These are phyloP conservation scores for Pocota personata DNA, from an alignment of 2,888 invertebrate species.

Conservation along the genomic window DNA sequence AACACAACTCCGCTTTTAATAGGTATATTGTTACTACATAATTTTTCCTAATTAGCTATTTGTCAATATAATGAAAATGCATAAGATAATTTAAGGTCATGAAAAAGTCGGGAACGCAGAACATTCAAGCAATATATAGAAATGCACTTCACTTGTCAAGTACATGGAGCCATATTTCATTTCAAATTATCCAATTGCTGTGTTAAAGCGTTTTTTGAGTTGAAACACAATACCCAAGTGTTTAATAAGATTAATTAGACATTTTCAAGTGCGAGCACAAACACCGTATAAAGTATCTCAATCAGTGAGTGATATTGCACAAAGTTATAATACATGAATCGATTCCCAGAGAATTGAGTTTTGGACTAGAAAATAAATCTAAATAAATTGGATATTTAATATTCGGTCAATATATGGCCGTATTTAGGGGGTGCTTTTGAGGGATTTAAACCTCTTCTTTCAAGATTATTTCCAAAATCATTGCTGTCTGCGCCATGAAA, in stretches of 20 bases:
- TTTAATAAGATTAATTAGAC: constrained; percentile 22
- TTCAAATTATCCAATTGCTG: constrained; percentile 24
- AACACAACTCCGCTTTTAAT: too few species aligned
- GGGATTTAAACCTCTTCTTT: too few species aligned
- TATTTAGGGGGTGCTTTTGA: too few species aligned
- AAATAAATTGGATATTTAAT: too few species aligned
- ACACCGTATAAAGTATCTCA: not conserved
- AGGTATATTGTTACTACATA: too few species aligned
- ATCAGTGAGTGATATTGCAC: not conserved
- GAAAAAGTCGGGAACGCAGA: not conserved
- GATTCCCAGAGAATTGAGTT: not conserved
- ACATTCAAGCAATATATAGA: not conserved
- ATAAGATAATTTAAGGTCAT: not conserved
- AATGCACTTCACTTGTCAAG: constrained; percentile 10
- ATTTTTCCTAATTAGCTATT: not conserved
- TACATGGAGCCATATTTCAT: not conserved
- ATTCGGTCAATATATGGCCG: too few species aligned
- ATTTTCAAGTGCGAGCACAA: constrained; percentile 16
- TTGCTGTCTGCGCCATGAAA: too few species aligned
- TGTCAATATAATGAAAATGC: not conserved
- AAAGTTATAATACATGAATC: not conserved
- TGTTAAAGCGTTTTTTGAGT: constrained; percentile 4
- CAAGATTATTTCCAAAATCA: too few species aligned
- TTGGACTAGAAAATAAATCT: not conserved
- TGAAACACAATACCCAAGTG: constrained; percentile 7